phyloP scores from a whole-genome alignment of 2,113 vertebrate genomes.

The Anarrhichthys ocellatus region DNA sequence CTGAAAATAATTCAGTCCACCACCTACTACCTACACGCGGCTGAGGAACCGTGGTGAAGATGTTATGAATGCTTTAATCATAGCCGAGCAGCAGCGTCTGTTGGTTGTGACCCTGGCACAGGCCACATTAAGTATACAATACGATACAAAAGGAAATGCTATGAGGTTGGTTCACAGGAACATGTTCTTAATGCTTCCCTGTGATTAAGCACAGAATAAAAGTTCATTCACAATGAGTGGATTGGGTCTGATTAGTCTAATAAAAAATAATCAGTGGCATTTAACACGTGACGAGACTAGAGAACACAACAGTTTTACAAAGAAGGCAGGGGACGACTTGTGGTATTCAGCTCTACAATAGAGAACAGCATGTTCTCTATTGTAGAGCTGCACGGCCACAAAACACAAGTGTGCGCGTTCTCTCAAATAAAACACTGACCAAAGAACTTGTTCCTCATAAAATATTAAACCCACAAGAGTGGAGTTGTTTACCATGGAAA shows the following conservation, averaged over 20 bases:
- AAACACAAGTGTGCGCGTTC: constrained; percentile 6
- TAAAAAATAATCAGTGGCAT: background rate
- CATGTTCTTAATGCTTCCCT: background rate
- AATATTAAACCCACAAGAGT: constrained; percentile 59
- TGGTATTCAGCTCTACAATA: background rate
- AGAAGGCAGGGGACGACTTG: background rate
- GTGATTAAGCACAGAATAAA: background rate
- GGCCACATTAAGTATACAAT: constrained; percentile 2
- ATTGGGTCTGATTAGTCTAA: constrained; percentile 1
- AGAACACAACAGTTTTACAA: background rate
- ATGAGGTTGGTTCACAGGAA: constrained; percentile 2
- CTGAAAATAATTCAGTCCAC: constrained; percentile 35
- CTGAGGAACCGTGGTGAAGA: constrained; percentile 29
- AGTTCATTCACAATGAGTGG: background rate
- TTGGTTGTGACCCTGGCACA: background rate
- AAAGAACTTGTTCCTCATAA: constrained; percentile 57
- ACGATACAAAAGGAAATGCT: constrained; percentile 6
- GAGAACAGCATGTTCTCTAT: constrained; percentile 8
- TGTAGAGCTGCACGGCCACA: constrained; percentile 16
- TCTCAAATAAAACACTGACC: constrained; percentile 45
- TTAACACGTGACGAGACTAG: background rate
- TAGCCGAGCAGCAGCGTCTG: constrained; percentile 34
- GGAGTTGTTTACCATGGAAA: constrained; percentile 39
- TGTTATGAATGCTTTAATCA: constrained; percentile 42
- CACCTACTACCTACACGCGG: constrained; percentile 25